Percentiles rank a stretch among this genome's conserved stretches.
phyloP scores from a whole-genome alignment of 2,797 vertebrate genomes.

The Platalea minor region DNA sequence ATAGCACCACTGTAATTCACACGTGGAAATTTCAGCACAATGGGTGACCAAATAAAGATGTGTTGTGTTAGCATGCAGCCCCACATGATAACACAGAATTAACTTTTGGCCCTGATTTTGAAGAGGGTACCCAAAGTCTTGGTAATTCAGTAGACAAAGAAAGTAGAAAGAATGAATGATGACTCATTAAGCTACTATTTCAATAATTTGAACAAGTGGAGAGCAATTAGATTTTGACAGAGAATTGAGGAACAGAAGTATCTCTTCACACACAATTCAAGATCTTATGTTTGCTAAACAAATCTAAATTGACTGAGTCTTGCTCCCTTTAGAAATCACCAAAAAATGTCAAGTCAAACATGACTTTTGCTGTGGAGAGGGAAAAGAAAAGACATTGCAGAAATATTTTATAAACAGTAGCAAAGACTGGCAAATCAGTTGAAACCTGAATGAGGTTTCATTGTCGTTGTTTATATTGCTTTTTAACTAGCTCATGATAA shows the following conservation, averaged over 20 bases:
- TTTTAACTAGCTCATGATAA: neutral
- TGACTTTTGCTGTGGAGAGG: neutral
- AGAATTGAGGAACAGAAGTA: accelerated
- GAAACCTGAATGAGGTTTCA: neutral
- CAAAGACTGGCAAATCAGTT: neutral
- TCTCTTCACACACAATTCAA: neutral
- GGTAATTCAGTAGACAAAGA: neutral
- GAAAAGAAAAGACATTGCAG: neutral
- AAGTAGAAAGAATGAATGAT: neutral
- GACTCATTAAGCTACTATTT: neutral
- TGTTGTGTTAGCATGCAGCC: accelerated
- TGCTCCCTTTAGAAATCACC: neutral
- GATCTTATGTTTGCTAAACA: neutral
- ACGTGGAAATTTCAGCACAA: neutral
- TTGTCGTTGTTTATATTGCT: neutral
- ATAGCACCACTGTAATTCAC: neutral
- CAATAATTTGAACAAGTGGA: neutral
- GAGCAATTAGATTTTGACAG: neutral
- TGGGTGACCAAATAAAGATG: neutral
- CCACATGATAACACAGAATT: neutral
- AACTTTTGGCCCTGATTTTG: neutral
- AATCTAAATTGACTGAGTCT: neutral
- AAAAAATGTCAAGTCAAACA: neutral
- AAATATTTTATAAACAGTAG: neutral
- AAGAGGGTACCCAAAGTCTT: neutral